These are phyloP conservation scores for Cephus pulcher DNA, from an alignment of 2,888 invertebrate genomes.

Conservation along the genomic window DNA sequence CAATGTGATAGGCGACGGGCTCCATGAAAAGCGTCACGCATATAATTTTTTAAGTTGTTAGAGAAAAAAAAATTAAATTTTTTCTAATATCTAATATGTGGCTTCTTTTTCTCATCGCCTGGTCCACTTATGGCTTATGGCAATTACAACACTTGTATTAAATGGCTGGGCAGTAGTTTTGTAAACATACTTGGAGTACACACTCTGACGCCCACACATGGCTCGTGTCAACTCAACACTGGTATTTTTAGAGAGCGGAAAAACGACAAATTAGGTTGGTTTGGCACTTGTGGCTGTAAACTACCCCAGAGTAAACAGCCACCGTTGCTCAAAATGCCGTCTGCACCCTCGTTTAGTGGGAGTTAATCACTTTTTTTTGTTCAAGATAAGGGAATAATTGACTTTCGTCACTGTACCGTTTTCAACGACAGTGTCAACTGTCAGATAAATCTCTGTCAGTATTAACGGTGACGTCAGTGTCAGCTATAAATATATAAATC, in stretches of 20 bases:
- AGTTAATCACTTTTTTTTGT: slow-evolving; percentile 2
- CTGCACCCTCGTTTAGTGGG: neutral
- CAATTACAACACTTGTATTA: neutral
- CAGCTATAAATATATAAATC: neutral
- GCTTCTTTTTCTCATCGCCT: neutral
- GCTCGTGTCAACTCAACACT: slow-evolving; percentile 13
- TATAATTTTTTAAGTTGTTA: too few relatives aligned
- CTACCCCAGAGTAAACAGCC: slow-evolving; percentile 12
- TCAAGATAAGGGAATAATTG: neutral
- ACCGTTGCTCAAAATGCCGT: neutral
- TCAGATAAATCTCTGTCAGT: neutral
- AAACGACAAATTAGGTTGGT: slow-evolving; percentile 15
- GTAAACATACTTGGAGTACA: slow-evolving; percentile 13
- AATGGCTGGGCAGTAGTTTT: slow-evolving; percentile 2
- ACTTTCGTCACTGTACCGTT: slow-evolving; percentile 1
- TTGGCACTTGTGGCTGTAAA: slow-evolving; percentile 5
- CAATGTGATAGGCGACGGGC: neutral
- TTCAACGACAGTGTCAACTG: neutral
- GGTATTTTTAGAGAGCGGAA: slow-evolving; percentile 18
- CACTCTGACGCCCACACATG: slow-evolving; percentile 15
- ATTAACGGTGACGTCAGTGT: neutral
- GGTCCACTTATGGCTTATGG: neutral
- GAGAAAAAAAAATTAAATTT: too few relatives aligned
- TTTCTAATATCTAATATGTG: neutral
- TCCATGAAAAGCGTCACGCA: too few relatives aligned